Conservation (phyloP, 2,113 vertebrate species). For the Axis porcinus region DNA sequence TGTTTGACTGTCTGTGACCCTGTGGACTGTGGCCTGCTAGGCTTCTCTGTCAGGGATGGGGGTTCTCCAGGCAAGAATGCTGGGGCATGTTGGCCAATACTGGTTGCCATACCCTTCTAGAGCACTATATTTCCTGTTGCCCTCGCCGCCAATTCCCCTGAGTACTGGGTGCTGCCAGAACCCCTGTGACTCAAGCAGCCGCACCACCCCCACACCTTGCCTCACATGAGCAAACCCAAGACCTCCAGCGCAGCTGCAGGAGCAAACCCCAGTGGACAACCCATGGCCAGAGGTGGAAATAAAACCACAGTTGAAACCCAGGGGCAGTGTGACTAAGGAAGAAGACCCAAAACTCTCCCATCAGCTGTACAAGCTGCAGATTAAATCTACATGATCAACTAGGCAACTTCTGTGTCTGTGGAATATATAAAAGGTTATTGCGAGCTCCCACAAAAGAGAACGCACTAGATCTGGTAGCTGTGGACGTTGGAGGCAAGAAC, state of each 20-base stretch:
- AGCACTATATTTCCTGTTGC: neutral
- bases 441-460: neutral
- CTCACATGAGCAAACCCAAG: neutral
- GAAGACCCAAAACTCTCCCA: neutral
- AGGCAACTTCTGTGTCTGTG: neutral
- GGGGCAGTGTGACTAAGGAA: neutral
- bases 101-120: neutral
- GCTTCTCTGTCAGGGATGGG: neutral
- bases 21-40: neutral
- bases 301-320: neutral
- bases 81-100: neutral
- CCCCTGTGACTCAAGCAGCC: neutral
- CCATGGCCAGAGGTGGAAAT: neutral
- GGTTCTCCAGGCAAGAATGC: neutral
- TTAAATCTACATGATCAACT: neutral
- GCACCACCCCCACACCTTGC: neutral
- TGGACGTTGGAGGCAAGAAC: neutral
- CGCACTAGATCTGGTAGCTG: neutral
- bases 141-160: neutral
- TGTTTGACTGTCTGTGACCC: neutral
- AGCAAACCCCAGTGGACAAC: neutral
- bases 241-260: neutral
- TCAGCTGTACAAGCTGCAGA: neutral
- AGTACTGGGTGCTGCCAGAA: neutral
- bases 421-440: neutral